Percentiles rank a stretch among this genome's conserved stretches.
Conservation (phyloP, 2,797 vertebrate genomes). For the Caiman crocodilus region DNA sequence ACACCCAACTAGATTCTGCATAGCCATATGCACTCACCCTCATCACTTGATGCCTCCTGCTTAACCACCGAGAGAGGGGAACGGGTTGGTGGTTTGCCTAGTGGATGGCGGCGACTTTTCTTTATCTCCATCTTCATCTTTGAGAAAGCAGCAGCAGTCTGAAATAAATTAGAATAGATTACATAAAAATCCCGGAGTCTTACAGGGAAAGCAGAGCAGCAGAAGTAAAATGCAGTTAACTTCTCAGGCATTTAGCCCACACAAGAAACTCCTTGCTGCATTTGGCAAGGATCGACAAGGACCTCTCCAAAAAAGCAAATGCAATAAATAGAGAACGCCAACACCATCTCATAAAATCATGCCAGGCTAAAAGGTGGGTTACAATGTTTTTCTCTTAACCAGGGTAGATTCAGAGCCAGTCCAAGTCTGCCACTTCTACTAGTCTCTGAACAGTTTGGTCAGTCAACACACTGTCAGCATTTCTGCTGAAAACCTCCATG, state of each 20-base stretch:
- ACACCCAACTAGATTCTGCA: rapidly evolving
- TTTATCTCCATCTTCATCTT: conserved; percentile 93
- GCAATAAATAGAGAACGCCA: neutral
- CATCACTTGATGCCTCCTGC: conserved; percentile 90
- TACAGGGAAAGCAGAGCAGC: neutral
- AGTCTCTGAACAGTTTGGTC: neutral
- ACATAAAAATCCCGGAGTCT: neutral
- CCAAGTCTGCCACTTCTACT: neutral
- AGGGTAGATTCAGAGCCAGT: neutral
- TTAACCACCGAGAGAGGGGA: conserved; percentile 94
- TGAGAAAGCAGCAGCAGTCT: conserved; percentile 82
- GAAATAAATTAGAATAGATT: conserved; percentile 25
- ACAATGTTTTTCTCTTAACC: neutral
- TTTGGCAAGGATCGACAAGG: neutral
- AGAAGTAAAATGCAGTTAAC: neutral
- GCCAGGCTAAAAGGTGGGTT: neutral
- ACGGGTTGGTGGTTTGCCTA: conserved; percentile 92
- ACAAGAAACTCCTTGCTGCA: neutral
- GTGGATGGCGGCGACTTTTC: conserved; percentile 94
- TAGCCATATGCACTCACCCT: conserved; percentile 81
- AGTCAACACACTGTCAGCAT: neutral
- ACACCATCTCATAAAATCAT: neutral
- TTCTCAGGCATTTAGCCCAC: neutral
- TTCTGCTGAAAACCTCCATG: neutral
- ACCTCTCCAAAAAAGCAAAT: neutral